Conservation (phyloP, 2,113 vertebrate genomes). For the Pristiophorus japonicus region DNA sequence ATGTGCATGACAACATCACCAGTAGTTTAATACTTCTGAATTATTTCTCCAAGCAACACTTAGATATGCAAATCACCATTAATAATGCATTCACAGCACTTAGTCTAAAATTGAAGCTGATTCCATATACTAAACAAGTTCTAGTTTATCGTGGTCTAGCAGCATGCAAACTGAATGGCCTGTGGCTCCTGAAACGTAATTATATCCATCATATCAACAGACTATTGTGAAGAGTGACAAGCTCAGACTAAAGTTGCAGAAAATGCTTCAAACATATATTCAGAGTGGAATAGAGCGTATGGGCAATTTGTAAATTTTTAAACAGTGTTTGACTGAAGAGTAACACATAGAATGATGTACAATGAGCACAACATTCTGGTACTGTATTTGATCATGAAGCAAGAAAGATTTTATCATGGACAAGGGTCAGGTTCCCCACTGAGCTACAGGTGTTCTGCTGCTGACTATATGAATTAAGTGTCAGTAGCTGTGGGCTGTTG, state of each 20-base stretch:
- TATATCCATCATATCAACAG: background rate
- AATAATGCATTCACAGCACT: background rate
- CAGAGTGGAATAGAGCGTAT: background rate
- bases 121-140: background rate
- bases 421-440: background rate
- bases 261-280: background rate
- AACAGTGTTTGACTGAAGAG: background rate
- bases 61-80: background rate
- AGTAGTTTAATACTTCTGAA: background rate
- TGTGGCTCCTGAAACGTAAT: background rate
- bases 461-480: background rate
- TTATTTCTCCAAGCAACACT: background rate
- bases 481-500: background rate
- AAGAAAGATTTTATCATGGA: background rate
- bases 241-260: background rate
- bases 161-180: background rate
- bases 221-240: background rate
- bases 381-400: background rate
- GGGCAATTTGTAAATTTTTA: background rate
- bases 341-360: background rate
- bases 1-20: background rate
- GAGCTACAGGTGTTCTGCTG: too few species aligned
- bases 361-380: background rate
- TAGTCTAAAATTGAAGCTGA: background rate
- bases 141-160: background rate